These are phyloP conservation scores for Lasioglossum marginatum DNA, from an alignment of 2,888 invertebrate species.

Conservation along the genomic window DNA sequence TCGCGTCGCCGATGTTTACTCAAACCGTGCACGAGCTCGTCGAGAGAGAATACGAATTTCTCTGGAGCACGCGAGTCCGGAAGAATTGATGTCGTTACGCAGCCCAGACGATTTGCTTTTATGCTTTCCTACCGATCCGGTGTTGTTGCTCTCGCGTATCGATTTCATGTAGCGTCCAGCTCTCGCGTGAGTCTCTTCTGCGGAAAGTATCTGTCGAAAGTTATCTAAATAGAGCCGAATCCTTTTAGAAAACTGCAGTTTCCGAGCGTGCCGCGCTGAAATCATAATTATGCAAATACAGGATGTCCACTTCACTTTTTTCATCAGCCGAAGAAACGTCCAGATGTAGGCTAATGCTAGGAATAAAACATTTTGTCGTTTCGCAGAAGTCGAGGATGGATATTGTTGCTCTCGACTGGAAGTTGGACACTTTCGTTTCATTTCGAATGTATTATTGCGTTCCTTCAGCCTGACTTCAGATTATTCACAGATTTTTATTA, in stretches of 20 bases:
- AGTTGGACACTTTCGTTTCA: neutral
- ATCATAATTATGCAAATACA: slow-evolving; percentile 1
- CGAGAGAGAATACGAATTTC: neutral
- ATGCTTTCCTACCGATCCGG: slow-evolving; percentile 33
- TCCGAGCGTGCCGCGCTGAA: neutral
- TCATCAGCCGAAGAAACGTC: neutral
- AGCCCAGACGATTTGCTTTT: slow-evolving; percentile 19
- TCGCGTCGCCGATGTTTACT: neutral
- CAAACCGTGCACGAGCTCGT: neutral
- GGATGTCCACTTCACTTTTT: neutral
- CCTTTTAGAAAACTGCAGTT: neutral
- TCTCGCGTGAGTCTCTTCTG: slow-evolving; percentile 17
- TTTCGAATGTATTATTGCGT: neutral
- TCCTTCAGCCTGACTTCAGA: neutral
- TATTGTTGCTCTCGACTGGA: neutral
- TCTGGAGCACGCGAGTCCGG: neutral
- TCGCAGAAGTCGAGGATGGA: neutral
- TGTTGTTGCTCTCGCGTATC: slow-evolving; percentile 20
- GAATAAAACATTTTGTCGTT: slow-evolving; percentile 1
- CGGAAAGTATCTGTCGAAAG: slow-evolving; percentile 30
- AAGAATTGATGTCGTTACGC: slow-evolving; percentile 33
- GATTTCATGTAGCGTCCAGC: slow-evolving; percentile 19
- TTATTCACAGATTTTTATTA: neutral
- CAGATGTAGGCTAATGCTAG: neutral
- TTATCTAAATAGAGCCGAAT: neutral